Percentiles rank a stretch among this genome's conserved stretches.
These are phyloP conservation scores for Coracias cyanogaster DNA, from an alignment of 2,797 vertebrate genomes.

Conservation along the genomic window DNA sequence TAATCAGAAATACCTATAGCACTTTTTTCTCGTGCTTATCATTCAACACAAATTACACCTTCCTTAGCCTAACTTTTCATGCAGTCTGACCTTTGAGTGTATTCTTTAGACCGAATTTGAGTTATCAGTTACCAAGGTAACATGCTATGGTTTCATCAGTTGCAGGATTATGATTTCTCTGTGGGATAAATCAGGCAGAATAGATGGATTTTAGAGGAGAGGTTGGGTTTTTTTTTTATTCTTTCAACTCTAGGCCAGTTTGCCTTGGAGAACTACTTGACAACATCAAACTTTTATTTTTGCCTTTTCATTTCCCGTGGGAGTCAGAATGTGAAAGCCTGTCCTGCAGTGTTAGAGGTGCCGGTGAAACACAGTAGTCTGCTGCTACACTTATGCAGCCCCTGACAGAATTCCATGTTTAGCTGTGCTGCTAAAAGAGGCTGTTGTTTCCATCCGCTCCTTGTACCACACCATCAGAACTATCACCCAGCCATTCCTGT, in stretches of 20 bases:
- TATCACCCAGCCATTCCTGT: neutral
- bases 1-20: neutral
- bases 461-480: neutral
- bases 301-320: neutral
- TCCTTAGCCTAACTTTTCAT: slow-evolving; percentile 20
- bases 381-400: neutral
- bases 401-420: neutral
- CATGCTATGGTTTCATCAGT: slow-evolving; percentile 49
- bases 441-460: neutral
- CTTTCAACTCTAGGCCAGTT: neutral
- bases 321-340: neutral
- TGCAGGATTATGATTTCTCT: slow-evolving; percentile 52
- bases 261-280: slow-evolving; percentile 3
- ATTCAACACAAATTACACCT: neutral
- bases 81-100: slow-evolving; percentile 50
- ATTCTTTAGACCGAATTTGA: slow-evolving; percentile 39
- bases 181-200: slow-evolving; percentile 29
- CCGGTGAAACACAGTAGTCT: neutral
- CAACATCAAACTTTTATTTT: slow-evolving; percentile 4
- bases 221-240: neutral
- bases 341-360: slow-evolving; percentile 7
- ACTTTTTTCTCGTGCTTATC: neutral
- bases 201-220: slow-evolving; percentile 22
- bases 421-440: neutral
- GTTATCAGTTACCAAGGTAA: slow-evolving; percentile 69